These are phyloP conservation scores for Eulithis prunata DNA, from an alignment of 2,888 invertebrate species.

Conservation along the genomic window DNA sequence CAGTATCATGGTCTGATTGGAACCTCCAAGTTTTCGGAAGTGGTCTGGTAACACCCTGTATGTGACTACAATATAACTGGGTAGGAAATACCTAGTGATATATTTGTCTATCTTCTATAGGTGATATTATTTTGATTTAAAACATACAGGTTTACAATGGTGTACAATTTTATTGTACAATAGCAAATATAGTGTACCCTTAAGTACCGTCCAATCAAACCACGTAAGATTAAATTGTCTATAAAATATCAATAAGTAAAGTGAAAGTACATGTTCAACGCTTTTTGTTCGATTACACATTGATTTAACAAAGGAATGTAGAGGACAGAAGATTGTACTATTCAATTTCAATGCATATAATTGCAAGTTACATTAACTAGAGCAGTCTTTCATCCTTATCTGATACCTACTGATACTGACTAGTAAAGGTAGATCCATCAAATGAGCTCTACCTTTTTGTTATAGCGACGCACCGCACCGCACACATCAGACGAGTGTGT, in stretches of 20 bases:
- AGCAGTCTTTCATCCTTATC: too few relatives aligned
- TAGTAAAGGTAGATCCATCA: neutral
- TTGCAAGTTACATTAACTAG: too few relatives aligned
- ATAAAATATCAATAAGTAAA: conserved; percentile 13
- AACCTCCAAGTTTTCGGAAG: too few relatives aligned
- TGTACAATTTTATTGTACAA: too few relatives aligned
- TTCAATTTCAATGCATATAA: neutral
- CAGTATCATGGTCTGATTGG: too few relatives aligned
- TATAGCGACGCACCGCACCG: neutral
- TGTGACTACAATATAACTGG: too few relatives aligned
- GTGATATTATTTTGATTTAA: too few relatives aligned
- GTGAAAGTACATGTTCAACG: conserved; percentile 18
- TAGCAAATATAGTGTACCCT: neutral
- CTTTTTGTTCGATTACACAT: conserved; percentile 10
- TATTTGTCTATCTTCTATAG: too few relatives aligned
- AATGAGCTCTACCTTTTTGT: conserved; percentile 9
- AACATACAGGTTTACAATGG: too few relatives aligned
- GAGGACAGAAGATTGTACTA: conserved; percentile 1
- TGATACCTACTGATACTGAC: too few relatives aligned
- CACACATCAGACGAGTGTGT: neutral
- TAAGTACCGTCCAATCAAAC: neutral
- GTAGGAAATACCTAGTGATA: too few relatives aligned
- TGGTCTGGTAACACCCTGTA: too few relatives aligned
- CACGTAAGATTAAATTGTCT: conserved; percentile 5
- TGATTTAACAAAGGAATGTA: conserved; percentile 10